These are phyloP conservation scores for Drosophila neutralis DNA, from an alignment of 2,888 invertebrate species.

Conservation along the genomic window DNA sequence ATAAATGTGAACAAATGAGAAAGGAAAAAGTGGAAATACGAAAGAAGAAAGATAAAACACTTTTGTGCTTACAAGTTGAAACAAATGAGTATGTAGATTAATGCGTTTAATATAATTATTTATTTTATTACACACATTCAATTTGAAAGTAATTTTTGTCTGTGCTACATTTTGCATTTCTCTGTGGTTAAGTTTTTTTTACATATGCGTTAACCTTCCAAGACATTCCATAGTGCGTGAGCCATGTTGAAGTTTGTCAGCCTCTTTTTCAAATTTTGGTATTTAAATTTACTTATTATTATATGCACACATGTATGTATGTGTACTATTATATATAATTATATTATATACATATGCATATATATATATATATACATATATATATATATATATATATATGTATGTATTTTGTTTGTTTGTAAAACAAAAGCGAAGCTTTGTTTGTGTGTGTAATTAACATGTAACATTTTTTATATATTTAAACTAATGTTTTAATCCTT, in stretches of 20 bases:
- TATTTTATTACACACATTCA: constrained; percentile 42
- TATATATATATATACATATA: background rate
- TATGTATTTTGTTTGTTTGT: constrained; percentile 22
- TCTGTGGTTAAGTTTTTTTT: constrained; percentile 45
- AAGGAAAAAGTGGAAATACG: constrained; percentile 1
- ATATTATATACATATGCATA: background rate
- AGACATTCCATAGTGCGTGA: constrained; percentile 24
- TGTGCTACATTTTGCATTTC: constrained; percentile 55
- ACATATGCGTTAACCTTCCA: constrained; percentile 32
- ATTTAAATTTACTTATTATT: constrained; percentile 25
- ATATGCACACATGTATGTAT: constrained; percentile 5
- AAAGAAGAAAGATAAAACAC: constrained; percentile 1
- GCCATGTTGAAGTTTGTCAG: constrained; percentile 14
- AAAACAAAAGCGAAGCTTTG: constrained; percentile 42
- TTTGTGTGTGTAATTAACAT: constrained; percentile 44
- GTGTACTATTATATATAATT: constrained; percentile 18
- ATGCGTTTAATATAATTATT: constrained; percentile 55
- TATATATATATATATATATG: background rate
- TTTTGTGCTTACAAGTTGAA: constrained; percentile 44
- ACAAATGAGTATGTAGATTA: constrained; percentile 37
- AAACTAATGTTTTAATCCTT: constrained; percentile 38
- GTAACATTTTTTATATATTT: constrained; percentile 33
- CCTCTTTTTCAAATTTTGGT: constrained; percentile 19
- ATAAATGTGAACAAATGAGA: constrained; percentile 1
- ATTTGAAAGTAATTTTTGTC: constrained; percentile 43